Conservation (phyloP, 92 coral and sea anemone genomes). For the Porites divaricata region DNA sequence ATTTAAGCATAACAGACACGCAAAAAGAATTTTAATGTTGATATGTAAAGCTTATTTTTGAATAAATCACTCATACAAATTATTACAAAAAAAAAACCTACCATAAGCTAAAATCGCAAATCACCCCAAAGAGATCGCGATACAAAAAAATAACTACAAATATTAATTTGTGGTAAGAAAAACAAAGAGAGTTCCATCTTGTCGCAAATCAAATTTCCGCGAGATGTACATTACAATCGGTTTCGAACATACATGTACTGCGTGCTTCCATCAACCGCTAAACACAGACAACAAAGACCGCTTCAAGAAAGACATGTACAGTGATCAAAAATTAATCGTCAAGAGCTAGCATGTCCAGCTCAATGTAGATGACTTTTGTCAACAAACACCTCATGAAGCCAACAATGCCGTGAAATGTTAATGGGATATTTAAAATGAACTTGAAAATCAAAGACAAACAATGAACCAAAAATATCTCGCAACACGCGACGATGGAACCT, state of each 20-base stretch:
- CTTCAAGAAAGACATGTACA: not conserved
- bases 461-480: conserved; percentile 39
- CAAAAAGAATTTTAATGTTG: not conserved
- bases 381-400: conserved; percentile 25
- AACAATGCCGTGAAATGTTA: conserved; percentile 30
- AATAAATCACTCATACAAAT: too few relatives aligned
- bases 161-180: not conserved
- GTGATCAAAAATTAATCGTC: not conserved
- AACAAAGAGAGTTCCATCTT: not conserved
- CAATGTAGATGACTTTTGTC: conserved; percentile 12
- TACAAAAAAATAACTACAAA: not conserved
- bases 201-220: not conserved
- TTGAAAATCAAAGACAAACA: conserved; percentile 38
- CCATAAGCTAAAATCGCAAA: not conserved
- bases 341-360: not conserved
- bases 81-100: not conserved
- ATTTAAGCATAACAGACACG: not conserved
- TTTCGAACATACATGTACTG: not conserved
- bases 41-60: too few relatives aligned
- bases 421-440: conserved; percentile 33
- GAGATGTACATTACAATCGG: not conserved
- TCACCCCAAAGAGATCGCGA: not conserved
- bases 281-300: not conserved
- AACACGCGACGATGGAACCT: conserved; percentile 33
- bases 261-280: not conserved